Base-by-base conservation (phyloP, 2,888 invertebrate genomes). In the Drosophila differens region DNA sequence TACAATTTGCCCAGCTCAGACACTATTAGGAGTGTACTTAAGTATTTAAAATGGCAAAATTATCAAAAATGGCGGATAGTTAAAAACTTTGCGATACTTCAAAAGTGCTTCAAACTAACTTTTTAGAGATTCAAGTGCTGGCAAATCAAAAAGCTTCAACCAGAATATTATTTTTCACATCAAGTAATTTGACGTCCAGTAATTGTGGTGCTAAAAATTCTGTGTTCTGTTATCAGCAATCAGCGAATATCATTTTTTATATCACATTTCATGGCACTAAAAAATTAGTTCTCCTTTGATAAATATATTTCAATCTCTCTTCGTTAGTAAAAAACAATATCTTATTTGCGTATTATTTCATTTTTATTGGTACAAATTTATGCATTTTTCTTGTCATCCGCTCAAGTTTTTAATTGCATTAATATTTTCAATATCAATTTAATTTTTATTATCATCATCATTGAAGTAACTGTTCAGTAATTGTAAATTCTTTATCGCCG, bases 1-100 rank as follows among this genome's bases (percentile, higher is more conserved):
- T 53, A 63, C 74, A 74, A 70, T 76, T 70, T 75, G 71, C 54
- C n/a, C 53, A 64, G 54, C 47, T 54, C 39, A 66, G 69, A 39
- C n/a, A 28, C 78, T 77, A 71, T 81, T 81, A 70, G 37, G 32
- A 57, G 49, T 62, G 64, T 53, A 60, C 44, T 69, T 16, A 70
- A n/a, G 35, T 44, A 65, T 49, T 57, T 22, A 37, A 33, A 55
- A 60, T 72, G 70, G 57, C 53, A 61, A 62, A 64, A 70, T 74
- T 49, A 82, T 70, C 63, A 58, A 79, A 81, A 61, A 85, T 65
- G 66, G 63, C 47, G 53, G 4, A 58, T 14, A 55, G 30, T 28
- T 33, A 22, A 47, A n/a, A 59, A 73, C 49, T 55, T 63, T 63
- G 7, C 10, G 25, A 12, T 41, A 44, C 51, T 63, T 52, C 49